Percentiles rank a stretch among this genome's conserved stretches.
Conservation (phyloP, 1,140 invertebrate species). For the Gryon sp. region DNA sequence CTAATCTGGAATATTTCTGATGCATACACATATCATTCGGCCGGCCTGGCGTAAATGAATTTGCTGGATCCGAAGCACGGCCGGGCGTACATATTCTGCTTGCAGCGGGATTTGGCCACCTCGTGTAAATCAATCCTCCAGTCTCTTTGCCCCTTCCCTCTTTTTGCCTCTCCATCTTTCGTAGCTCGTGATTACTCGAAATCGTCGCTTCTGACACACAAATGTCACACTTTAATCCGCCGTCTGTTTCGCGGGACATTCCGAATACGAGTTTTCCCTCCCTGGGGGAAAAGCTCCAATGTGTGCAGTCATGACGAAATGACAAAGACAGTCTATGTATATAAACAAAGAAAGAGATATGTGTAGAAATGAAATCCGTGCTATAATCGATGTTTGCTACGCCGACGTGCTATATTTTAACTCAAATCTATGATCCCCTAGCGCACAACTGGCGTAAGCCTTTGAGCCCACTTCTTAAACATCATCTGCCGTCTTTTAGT, state of each 20-base stretch:
- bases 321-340: no score
- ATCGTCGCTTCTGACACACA: constrained; percentile 51
- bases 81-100: constrained; percentile 15
- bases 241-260: constrained; percentile 44
- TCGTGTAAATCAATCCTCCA: constrained; percentile 56
- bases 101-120: constrained; percentile 35
- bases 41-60: constrained; percentile 54
- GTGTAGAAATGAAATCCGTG: constrained; percentile 55
- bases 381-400: constrained; percentile 61
- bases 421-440: constrained; percentile 33
- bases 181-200: constrained; percentile 43
- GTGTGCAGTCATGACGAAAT: constrained; percentile 22
- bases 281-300: constrained; percentile 30
- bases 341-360: constrained; percentile 38
- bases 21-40: constrained; percentile 52
- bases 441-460: constrained; percentile 51
- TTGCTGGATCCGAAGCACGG: constrained; percentile 35
- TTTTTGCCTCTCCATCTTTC: constrained; percentile 16
- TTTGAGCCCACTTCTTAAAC: constrained; percentile 56
- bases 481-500: constrained; percentile 54
- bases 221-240: constrained; percentile 62
- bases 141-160: constrained; percentile 12
- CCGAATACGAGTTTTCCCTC: constrained; percentile 24
- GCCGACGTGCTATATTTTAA: constrained; percentile 56
- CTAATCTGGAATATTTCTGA: constrained; percentile 62